These are phyloP conservation scores for Cactoblastis cactorum DNA, from an alignment of 2,888 invertebrate genomes.

Conservation along the genomic window DNA sequence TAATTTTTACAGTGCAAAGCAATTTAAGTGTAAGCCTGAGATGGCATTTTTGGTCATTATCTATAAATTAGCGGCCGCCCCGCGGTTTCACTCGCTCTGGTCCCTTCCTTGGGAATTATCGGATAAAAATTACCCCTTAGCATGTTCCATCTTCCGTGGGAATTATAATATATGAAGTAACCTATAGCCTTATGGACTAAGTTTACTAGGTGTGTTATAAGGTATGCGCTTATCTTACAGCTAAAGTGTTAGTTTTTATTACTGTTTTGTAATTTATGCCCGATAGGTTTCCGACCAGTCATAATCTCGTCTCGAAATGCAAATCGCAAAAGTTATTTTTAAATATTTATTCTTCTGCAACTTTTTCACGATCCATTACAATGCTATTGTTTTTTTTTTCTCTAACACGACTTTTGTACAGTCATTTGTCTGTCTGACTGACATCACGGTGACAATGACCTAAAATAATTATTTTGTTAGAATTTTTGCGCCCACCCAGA, in stretches of 20 bases:
- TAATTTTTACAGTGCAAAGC: no score
- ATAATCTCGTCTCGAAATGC: slow-evolving; percentile 26
- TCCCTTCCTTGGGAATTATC: no score
- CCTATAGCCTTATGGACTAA: no score
- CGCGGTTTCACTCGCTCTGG: no score
- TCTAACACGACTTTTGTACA: slow-evolving; percentile 41
- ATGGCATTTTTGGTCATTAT: no score
- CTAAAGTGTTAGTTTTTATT: background rate
- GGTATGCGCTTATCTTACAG: no score
- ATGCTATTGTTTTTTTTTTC: slow-evolving; percentile 52
- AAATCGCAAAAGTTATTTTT: slow-evolving; percentile 37
- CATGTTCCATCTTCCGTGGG: no score
- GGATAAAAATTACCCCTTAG: no score
- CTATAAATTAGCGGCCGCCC: no score
- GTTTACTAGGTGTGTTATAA: no score
- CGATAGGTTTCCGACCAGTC: slow-evolving; percentile 21
- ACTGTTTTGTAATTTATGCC: slow-evolving; percentile 12
- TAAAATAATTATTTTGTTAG: slow-evolving; percentile 62
- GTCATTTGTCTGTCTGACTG: slow-evolving; percentile 58
- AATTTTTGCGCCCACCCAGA: slow-evolving; percentile 32
- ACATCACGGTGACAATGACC: slow-evolving; percentile 72
- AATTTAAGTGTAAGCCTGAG: no score
- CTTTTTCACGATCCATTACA: slow-evolving; percentile 44
- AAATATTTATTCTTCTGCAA: slow-evolving; percentile 43
- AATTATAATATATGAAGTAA: no score